Conservation (phyloP, 1,140 invertebrate genomes). For the Pachypeltis micranthus region DNA sequence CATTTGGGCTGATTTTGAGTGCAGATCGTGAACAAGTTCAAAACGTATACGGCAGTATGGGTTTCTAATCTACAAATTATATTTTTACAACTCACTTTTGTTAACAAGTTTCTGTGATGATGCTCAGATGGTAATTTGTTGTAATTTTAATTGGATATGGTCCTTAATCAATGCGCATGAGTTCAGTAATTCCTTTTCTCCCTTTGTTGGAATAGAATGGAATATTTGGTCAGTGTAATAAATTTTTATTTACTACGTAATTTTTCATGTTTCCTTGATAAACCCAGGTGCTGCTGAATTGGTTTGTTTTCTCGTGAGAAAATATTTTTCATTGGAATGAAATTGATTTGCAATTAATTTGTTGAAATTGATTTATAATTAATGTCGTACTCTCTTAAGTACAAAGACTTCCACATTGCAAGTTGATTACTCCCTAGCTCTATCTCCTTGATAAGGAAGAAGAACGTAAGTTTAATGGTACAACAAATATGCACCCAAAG, state of each 20-base stretch:
- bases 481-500: too few species aligned
- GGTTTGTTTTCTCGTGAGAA: too few species aligned
- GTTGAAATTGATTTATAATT: too few species aligned
- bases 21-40: not conserved
- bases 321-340: too few species aligned
- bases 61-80: not conserved
- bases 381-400: too few species aligned
- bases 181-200: not conserved
- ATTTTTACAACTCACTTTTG: not conserved
- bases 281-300: too few species aligned
- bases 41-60: not conserved
- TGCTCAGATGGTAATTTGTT: not conserved
- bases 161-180: not conserved
- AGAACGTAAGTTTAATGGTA: too few species aligned
- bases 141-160: not conserved
- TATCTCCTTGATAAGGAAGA: too few species aligned
- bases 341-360: too few species aligned
- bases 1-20: not conserved
- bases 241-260: not conserved
- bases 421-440: too few species aligned
- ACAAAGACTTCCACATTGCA: too few species aligned
- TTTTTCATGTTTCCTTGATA: too few species aligned
- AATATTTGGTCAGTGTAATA: not conserved
- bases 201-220: not conserved
- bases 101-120: not conserved